Conservation (phyloP, 1,140 invertebrate genomes). For the Zaprionus davidi region DNA sequence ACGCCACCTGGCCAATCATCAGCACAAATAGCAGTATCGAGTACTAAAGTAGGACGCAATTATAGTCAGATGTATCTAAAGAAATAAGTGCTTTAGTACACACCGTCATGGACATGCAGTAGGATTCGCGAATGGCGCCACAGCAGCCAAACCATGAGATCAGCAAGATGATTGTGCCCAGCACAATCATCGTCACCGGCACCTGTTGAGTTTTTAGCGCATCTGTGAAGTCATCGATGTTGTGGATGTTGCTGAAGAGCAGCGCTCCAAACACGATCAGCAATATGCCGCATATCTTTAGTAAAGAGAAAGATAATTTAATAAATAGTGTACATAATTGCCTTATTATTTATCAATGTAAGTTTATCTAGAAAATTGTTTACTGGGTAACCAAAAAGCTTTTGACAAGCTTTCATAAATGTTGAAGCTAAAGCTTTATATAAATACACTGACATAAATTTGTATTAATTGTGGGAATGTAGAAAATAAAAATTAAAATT, state of each 20-base stretch:
- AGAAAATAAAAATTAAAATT: not conserved
- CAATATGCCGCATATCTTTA: slow-evolving; percentile 87
- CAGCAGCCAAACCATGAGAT: slow-evolving; percentile 94
- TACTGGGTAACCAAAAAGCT: not conserved
- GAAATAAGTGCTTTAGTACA: slow-evolving; percentile 53
- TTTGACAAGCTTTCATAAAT: not conserved
- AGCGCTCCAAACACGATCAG: slow-evolving; percentile 87
- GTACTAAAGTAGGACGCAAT: slow-evolving; percentile 85
- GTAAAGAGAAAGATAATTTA: slow-evolving; percentile 29
- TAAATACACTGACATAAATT: not conserved
- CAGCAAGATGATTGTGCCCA: slow-evolving; percentile 90
- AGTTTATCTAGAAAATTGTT: not conserved
- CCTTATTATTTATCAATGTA: not conserved
- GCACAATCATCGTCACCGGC: slow-evolving; percentile 88
- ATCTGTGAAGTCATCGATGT: slow-evolving; percentile 85
- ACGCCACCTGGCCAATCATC: slow-evolving; percentile 87
- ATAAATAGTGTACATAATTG: not conserved
- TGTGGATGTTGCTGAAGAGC: slow-evolving; percentile 85
- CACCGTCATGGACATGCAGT: slow-evolving; percentile 93
- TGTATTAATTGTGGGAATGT: not conserved
- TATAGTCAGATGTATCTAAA: not conserved
- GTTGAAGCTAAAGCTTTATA: not conserved
- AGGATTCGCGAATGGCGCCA: slow-evolving; percentile 92
- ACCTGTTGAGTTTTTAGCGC: slow-evolving; percentile 85
- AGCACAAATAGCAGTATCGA: slow-evolving; percentile 87